Percentiles rank a stretch among this genome's conserved stretches.
Conservation (phyloP, 1,140 invertebrate genomes). For the Cotesia glomerata region DNA sequence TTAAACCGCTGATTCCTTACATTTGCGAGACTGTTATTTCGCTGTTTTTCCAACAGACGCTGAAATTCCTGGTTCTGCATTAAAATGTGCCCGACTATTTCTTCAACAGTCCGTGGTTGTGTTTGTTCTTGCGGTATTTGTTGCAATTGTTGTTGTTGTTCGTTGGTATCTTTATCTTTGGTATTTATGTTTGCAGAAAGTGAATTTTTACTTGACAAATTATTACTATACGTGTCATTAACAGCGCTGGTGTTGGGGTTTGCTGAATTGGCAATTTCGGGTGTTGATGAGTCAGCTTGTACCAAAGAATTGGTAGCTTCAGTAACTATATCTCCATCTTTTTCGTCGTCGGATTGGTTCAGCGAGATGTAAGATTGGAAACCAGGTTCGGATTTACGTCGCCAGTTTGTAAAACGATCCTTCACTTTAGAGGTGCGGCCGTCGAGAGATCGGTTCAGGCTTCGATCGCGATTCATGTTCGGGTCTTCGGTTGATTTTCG, state of each 20-base stretch:
- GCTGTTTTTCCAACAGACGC: conserved; percentile 75
- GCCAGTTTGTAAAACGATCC: conserved; percentile 67
- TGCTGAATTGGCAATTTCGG: neutral
- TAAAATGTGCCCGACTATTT: conserved; percentile 82
- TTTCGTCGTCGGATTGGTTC: conserved; percentile 51
- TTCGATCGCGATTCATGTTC: conserved; percentile 50
- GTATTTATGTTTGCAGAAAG: conserved; percentile 29
- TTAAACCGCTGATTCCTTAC: conserved; percentile 66
- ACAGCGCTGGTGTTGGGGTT: no score
- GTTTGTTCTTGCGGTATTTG: conserved; percentile 34
- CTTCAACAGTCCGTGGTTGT: conserved; percentile 69
- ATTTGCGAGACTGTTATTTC: conserved; percentile 63
- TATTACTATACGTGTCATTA: neutral
- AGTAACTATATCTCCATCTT: neutral
- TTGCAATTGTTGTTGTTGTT: no score
- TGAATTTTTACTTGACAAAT: conserved; percentile 17
- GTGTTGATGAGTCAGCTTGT: neutral
- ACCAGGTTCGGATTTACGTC: conserved; percentile 76
- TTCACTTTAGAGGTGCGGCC: conserved; percentile 56
- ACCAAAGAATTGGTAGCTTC: neutral
- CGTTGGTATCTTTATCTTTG: conserved; percentile 40
- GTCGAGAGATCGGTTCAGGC: conserved; percentile 53
- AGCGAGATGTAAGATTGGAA: conserved; percentile 60
- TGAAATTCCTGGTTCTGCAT: conserved; percentile 86
- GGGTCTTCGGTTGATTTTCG: conserved; percentile 44